phyloP scores from a whole-genome alignment of 2,797 vertebrate genomes.

The Tinamus major region DNA sequence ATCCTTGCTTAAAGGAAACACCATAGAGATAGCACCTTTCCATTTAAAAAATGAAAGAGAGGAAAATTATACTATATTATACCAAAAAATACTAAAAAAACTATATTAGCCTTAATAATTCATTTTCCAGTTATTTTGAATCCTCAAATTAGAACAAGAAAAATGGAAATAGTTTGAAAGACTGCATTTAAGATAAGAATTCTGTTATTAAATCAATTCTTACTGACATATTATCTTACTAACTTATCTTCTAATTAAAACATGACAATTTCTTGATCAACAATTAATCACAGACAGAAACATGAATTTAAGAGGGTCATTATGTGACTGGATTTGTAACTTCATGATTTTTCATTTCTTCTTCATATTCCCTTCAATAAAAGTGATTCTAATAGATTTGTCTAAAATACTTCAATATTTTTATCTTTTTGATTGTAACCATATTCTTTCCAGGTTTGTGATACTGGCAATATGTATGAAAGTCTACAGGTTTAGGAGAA shows the following conservation, averaged over 20 bases:
- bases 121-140: background rate
- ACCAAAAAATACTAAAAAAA: background rate
- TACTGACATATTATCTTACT: slow-evolving; percentile 43
- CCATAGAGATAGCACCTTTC: background rate
- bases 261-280: slow-evolving; percentile 42
- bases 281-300: slow-evolving; percentile 53
- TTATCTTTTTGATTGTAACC: background rate
- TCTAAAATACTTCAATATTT: background rate
- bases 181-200: background rate
- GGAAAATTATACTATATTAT: background rate
- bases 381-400: background rate
- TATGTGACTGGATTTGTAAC: slow-evolving; percentile 31
- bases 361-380: background rate
- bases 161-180: slow-evolving; percentile 1
- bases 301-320: slow-evolving; percentile 43
- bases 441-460: background rate
- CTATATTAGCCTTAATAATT: background rate
- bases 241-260: slow-evolving; percentile 71
- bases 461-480: background rate
- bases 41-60: background rate
- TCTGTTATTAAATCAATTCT: slow-evolving; percentile 57
- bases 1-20: background rate
- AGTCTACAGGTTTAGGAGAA: background rate
- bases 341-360: slow-evolving; percentile 25
- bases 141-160: background rate